Conservation (phyloP, 2,113 vertebrate genomes). For the Clinocottus analis region DNA sequence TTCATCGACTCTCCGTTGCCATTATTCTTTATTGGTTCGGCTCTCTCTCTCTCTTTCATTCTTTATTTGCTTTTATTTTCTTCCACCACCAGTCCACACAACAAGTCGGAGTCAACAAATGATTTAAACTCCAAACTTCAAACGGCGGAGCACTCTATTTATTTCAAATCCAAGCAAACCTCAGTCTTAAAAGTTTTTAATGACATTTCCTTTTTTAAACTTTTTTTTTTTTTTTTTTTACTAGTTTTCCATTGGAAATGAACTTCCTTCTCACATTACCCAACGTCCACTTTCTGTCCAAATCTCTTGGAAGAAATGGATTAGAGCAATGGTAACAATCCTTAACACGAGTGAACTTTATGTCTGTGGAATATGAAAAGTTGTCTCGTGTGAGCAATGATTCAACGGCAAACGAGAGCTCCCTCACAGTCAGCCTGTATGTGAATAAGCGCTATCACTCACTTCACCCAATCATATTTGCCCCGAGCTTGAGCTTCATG, state of each 20-base stretch:
- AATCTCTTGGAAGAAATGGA: conserved; percentile 11
- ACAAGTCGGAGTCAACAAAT: conserved; percentile 37
- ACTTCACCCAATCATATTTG: conserved; percentile 51
- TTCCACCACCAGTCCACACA: neutral
- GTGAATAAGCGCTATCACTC: conserved; percentile 29
- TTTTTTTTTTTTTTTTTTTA: conserved; percentile 48
- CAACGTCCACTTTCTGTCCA: conserved; percentile 20
- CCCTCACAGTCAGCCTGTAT: neutral
- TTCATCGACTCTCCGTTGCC: neutral
- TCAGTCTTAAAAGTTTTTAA: conserved; percentile 46
- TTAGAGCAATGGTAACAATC: conserved; percentile 8
- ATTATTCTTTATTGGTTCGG: neutral
- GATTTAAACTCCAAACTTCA: conserved; percentile 39
- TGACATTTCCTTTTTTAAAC: conserved; percentile 17
- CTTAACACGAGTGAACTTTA: conserved; percentile 10
- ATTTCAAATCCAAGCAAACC: conserved; percentile 43
- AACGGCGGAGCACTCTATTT: conserved; percentile 26
- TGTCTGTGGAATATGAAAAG: neutral
- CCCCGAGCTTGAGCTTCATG: conserved; percentile 37
- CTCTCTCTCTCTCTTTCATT: conserved; percentile 21
- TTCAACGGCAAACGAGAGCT: conserved; percentile 30
- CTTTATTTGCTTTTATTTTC: conserved; percentile 18
- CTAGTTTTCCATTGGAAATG: conserved; percentile 38
- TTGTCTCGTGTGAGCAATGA: conserved; percentile 22
- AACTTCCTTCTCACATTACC: conserved; percentile 5